phyloP scores from a whole-genome alignment of 2,113 vertebrate species.

The Agapornis roseicollis region DNA sequence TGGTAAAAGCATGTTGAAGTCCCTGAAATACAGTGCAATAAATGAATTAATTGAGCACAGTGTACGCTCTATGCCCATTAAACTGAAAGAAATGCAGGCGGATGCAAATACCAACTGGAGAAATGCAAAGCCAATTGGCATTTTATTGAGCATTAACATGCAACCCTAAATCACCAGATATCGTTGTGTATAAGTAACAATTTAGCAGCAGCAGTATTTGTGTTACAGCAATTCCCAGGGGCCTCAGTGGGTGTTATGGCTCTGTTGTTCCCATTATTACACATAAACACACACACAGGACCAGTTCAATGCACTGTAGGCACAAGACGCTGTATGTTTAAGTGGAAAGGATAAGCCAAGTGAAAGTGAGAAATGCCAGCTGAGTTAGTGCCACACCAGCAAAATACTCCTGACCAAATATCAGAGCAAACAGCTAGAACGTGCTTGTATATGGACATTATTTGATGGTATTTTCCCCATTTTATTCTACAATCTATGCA shows the following conservation, averaged over 20 bases:
- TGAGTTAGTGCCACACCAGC: rapidly evolving
- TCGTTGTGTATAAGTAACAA: rapidly evolving
- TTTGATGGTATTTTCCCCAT: neutral
- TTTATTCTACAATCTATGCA: neutral
- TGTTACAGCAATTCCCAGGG: neutral
- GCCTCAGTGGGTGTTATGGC: neutral
- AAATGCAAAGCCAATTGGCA: neutral
- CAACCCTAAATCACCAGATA: neutral
- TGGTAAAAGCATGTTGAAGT: neutral
- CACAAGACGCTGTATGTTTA: rapidly evolving
- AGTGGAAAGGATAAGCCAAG: neutral
- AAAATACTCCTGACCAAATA: neutral
- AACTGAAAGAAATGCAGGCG: neutral
- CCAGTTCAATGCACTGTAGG: rapidly evolving
- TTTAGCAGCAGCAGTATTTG: neutral
- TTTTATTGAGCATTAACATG: neutral
- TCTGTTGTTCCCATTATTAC: rapidly evolving
- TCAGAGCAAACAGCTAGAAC: neutral
- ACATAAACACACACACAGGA: neutral
- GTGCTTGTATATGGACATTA: rapidly evolving
- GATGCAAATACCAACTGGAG: neutral
- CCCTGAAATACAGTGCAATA: neutral
- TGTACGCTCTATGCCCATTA: neutral
- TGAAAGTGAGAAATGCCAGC: rapidly evolving
- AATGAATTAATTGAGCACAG: neutral